These are phyloP conservation scores for Rhinichthys klamathensis DNA, from an alignment of 2,113 vertebrate species.

Conservation along the genomic window DNA sequence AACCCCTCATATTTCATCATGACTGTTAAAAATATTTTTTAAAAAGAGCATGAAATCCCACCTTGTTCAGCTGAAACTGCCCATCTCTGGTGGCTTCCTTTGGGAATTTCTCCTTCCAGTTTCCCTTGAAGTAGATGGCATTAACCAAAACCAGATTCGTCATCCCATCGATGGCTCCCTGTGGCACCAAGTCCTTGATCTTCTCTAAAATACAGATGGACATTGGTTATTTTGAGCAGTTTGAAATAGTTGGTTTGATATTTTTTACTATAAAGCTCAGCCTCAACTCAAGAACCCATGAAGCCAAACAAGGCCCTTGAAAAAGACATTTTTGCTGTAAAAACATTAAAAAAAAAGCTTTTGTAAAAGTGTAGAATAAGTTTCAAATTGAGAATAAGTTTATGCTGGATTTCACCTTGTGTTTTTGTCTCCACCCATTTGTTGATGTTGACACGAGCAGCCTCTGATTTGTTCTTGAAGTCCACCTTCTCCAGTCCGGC, in stretches of 20 bases:
- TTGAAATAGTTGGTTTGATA: too few species aligned
- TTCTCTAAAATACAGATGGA: slow-evolving; percentile 77
- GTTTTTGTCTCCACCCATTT: slow-evolving; percentile 77
- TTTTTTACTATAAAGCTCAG: too few species aligned
- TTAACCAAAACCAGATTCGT: slow-evolving; percentile 89
- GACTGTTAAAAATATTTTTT: not conserved
- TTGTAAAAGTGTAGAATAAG: too few species aligned
- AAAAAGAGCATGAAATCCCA: slow-evolving; percentile 28
- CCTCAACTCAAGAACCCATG: not conserved
- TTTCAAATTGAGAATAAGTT: too few species aligned
- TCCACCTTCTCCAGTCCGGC: slow-evolving; percentile 75
- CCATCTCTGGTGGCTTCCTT: slow-evolving; percentile 67
- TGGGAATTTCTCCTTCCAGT: slow-evolving; percentile 83
- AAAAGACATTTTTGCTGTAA: too few species aligned
- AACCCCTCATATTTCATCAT: not conserved
- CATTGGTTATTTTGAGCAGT: not conserved
- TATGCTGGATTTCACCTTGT: slow-evolving; percentile 63
- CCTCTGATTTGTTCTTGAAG: slow-evolving; percentile 61
- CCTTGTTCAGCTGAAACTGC: slow-evolving; percentile 75
- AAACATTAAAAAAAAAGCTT: too few species aligned
- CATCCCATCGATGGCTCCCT: slow-evolving; percentile 66
- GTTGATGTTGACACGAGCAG: slow-evolving; percentile 73
- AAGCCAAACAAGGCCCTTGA: not conserved
- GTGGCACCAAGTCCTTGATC: slow-evolving; percentile 81
- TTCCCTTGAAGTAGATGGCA: slow-evolving; percentile 94